Evolutionary conservation across 1,140 invertebrate species (phyloP).

Genomic region (Drosophila azteca): DNA sequence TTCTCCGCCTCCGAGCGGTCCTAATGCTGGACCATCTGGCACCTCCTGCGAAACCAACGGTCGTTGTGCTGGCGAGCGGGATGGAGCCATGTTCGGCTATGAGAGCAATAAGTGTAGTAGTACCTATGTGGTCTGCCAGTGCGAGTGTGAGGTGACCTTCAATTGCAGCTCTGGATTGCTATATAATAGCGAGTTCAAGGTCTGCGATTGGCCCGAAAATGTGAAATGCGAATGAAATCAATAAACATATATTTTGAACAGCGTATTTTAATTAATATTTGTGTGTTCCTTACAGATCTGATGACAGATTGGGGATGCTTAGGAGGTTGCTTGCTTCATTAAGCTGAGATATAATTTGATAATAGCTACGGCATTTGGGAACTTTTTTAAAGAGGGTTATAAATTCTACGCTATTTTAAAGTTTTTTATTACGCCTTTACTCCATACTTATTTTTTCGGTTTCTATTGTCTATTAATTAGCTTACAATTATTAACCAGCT

Average conservation of each 20-base stretch:
- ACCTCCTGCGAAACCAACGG: slow-evolving; percentile 56
- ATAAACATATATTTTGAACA: slow-evolving; percentile 38
- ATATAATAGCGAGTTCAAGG: not conserved
- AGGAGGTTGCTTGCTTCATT: no score
- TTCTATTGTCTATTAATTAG: not conserved
- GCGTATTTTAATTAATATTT: not conserved
- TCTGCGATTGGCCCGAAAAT: slow-evolving; percentile 56
- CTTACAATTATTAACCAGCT: no score
- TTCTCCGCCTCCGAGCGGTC: slow-evolving; percentile 53
- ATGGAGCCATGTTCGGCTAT: slow-evolving; percentile 33
- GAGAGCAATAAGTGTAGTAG: slow-evolving; percentile 6
- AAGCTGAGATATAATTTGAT: no score
- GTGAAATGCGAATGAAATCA: slow-evolving; percentile 29
- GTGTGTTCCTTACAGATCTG: not conserved
- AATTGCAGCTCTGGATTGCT: slow-evolving; percentile 29
- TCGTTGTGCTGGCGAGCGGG: slow-evolving; percentile 33
- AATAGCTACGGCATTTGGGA: not conserved
- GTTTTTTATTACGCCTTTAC: no score
- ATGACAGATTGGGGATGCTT: no score
- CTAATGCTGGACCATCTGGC: slow-evolving; percentile 65
- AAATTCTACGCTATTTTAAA: no score
- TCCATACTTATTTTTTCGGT: not conserved
- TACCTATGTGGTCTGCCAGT: slow-evolving; percentile 58
- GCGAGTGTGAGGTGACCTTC: slow-evolving; percentile 58
- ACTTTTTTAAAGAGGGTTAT: not conserved